Evolutionary conservation across 2,888 invertebrate genomes (phyloP).

Genomic region (Slavum lentiscoides): DNA sequence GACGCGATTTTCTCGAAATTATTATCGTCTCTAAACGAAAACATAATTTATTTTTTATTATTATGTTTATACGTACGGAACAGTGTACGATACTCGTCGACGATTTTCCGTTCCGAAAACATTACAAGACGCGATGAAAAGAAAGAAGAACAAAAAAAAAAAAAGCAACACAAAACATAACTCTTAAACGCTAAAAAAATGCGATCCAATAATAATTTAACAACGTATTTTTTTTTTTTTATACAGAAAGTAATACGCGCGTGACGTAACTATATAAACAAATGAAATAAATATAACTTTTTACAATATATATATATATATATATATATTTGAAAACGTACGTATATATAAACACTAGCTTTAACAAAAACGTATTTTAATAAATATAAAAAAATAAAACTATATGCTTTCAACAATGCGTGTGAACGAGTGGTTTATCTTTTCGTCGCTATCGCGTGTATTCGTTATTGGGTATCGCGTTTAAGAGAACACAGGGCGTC

Average conservation of each 20-base stretch:
- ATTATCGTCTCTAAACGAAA: background rate
- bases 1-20: background rate
- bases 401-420: slow-evolving; percentile 30
- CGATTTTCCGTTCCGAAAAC: background rate
- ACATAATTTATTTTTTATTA: background rate
- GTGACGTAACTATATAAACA: slow-evolving; percentile 1
- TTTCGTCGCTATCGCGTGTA: background rate
- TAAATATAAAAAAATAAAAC: slow-evolving; percentile 49
- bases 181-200: slow-evolving; percentile 31
- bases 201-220: slow-evolving; percentile 37
- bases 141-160: too few species aligned
- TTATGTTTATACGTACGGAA: too few species aligned
- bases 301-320: slow-evolving; percentile 38
- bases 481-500: background rate
- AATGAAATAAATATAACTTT: slow-evolving; percentile 32
- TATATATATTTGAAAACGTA: slow-evolving; percentile 8
- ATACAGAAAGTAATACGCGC: background rate
- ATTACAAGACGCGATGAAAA: background rate
- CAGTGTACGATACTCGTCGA: background rate
- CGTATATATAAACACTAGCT: slow-evolving; percentile 23
- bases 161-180: slow-evolving; percentile 8
- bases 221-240: slow-evolving; percentile 8
- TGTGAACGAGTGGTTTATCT: background rate
- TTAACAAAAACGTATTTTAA: slow-evolving; percentile 22
- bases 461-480: too few species aligned